Conservation (phyloP, 2,797 vertebrate species). For the Sylvia borin region DNA sequence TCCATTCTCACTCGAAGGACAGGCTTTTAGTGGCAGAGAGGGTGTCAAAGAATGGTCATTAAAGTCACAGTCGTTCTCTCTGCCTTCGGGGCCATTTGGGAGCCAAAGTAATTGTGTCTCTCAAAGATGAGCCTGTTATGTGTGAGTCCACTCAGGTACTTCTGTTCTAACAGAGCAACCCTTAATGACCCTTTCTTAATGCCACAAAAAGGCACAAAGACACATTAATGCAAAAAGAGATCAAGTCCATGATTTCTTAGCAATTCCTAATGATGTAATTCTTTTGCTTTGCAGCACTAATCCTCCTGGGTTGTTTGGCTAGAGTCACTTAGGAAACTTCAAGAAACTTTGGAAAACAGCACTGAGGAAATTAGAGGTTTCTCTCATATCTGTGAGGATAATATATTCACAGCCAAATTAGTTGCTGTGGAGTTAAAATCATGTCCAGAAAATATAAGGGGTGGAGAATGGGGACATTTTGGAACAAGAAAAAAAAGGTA, state of each 20-base stretch:
- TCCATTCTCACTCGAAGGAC: neutral
- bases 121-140: neutral
- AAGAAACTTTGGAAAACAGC: conserved; percentile 36
- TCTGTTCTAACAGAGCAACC: neutral
- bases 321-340: conserved; percentile 30
- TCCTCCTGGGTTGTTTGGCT: conserved; percentile 10
- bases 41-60: neutral
- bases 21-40: neutral
- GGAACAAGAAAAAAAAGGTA: conserved; percentile 23
- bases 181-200: neutral
- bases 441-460: conserved; percentile 26
- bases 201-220: neutral
- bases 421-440: conserved; percentile 9
- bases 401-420: neutral
- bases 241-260: neutral
- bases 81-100: neutral
- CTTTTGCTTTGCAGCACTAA: conserved; percentile 7
- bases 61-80: rapidly evolving
- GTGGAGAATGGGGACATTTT: conserved; percentile 3
- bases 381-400: neutral
- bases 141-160: neutral
- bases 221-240: neutral
- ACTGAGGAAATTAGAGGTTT: neutral
- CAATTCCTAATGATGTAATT: conserved; percentile 31
- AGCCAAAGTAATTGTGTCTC: neutral